Percentiles rank a stretch among this genome's conserved stretches.
These are phyloP conservation scores for Callosobruchus maculatus DNA, from an alignment of 2,888 invertebrate genomes.

Conservation along the genomic window DNA sequence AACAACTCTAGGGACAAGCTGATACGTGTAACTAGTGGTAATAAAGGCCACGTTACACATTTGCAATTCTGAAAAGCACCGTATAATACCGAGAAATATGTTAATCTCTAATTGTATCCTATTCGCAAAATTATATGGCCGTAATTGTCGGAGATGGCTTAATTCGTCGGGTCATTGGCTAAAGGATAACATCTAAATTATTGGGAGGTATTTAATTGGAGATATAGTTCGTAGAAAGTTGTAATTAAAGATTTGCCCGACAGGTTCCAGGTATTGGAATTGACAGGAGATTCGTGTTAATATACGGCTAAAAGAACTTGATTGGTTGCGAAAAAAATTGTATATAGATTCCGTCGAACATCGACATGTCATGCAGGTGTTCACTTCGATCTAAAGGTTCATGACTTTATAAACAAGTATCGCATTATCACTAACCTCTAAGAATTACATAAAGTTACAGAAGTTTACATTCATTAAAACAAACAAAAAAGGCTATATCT, in stretches of 20 bases:
- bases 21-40: not conserved
- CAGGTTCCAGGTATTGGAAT: not conserved
- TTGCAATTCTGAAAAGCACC: not conserved
- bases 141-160: not conserved
- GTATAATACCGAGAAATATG: not conserved
- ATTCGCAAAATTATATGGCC: not conserved
- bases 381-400: too few relatives aligned
- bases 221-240: not conserved
- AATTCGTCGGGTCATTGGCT: not conserved
- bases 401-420: too few relatives aligned
- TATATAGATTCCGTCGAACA: too few relatives aligned
- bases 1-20: not conserved
- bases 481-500: too few relatives aligned
- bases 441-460: too few relatives aligned
- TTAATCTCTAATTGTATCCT: not conserved
- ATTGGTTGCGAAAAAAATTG: too few relatives aligned
- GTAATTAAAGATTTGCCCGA: not conserved
- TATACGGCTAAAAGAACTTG: too few relatives aligned
- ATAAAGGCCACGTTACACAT: not conserved
- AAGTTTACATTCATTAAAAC: too few relatives aligned
- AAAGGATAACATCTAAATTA: not conserved
- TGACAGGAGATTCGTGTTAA: not conserved
- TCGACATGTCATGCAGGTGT: too few relatives aligned
- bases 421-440: too few relatives aligned
- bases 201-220: not conserved